Conservation (phyloP, 2,797 vertebrate genomes). For the Enteromius anoplus region DNA sequence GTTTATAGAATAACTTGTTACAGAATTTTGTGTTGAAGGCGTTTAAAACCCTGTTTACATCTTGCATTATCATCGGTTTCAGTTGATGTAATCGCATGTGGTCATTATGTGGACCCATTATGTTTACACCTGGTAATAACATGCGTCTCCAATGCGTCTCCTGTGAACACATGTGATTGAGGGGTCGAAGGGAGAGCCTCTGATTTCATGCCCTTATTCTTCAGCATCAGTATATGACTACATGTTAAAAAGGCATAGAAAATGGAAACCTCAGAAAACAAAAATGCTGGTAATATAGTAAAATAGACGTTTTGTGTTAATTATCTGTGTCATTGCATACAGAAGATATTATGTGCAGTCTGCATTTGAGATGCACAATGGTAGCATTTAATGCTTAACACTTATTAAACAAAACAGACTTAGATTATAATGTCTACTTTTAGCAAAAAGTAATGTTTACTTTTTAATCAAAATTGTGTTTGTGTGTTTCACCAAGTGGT, state of each 20-base stretch:
- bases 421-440: background rate
- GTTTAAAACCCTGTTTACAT: background rate
- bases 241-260: background rate
- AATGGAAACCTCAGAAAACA: background rate
- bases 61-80: background rate
- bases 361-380: background rate
- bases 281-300: background rate
- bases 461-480: background rate
- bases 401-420: background rate
- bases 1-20: background rate
- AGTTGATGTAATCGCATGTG: background rate
- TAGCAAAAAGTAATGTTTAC: background rate
- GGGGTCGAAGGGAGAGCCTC: background rate
- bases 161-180: constrained; percentile 7
- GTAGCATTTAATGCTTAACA: background rate
- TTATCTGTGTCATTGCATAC: background rate
- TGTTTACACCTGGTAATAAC: constrained; percentile 22
- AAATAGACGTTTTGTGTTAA: background rate
- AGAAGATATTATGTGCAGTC: background rate
- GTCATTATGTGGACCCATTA: constrained; percentile 15
- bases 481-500: background rate
- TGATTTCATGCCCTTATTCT: background rate
- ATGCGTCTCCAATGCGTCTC: background rate
- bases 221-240: background rate
- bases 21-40: background rate